phyloP scores from a whole-genome alignment of 2,888 invertebrate genomes.

The Abscondita cerata region DNA sequence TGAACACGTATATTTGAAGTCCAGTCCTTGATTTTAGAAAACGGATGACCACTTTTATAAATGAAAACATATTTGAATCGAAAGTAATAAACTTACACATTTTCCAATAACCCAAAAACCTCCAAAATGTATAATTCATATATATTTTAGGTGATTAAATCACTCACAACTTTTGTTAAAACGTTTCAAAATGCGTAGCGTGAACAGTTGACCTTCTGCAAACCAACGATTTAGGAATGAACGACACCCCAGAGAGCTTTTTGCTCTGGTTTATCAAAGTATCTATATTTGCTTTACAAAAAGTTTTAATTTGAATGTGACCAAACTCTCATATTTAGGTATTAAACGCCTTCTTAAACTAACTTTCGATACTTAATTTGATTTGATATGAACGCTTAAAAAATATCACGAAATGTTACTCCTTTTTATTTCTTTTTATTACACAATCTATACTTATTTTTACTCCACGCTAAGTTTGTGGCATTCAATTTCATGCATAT shows the following conservation, averaged over 20 bases:
- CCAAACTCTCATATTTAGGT: slow-evolving; percentile 39
- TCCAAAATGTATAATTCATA: no score
- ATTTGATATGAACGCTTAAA: neutral
- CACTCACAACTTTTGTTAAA: slow-evolving; percentile 47
- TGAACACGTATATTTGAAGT: no score
- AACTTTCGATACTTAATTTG: slow-evolving; percentile 11
- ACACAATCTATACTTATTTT: slow-evolving; percentile 14
- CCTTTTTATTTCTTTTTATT: slow-evolving; percentile 9
- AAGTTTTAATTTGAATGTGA: slow-evolving; percentile 27
- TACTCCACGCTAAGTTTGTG: slow-evolving; percentile 12
- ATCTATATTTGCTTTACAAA: slow-evolving; percentile 42
- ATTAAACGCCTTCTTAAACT: slow-evolving; percentile 36
- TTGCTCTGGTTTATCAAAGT: slow-evolving; percentile 49
- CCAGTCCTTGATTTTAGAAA: no score
- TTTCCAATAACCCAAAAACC: no score
- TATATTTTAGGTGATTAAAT: slow-evolving; percentile 36
- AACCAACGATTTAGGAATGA: slow-evolving; percentile 46
- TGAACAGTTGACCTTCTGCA: slow-evolving; percentile 48
- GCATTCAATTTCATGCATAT: slow-evolving; percentile 22
- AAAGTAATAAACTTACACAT: no score
- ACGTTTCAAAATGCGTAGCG: slow-evolving; percentile 47
- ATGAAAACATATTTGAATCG: no score
- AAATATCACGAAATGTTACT: neutral
- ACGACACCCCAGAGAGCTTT: slow-evolving; percentile 51
- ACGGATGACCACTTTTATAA: no score